These are phyloP conservation scores for Rhabditoides inermis DNA, from an alignment of 2,888 invertebrate species.

Conservation along the genomic window DNA sequence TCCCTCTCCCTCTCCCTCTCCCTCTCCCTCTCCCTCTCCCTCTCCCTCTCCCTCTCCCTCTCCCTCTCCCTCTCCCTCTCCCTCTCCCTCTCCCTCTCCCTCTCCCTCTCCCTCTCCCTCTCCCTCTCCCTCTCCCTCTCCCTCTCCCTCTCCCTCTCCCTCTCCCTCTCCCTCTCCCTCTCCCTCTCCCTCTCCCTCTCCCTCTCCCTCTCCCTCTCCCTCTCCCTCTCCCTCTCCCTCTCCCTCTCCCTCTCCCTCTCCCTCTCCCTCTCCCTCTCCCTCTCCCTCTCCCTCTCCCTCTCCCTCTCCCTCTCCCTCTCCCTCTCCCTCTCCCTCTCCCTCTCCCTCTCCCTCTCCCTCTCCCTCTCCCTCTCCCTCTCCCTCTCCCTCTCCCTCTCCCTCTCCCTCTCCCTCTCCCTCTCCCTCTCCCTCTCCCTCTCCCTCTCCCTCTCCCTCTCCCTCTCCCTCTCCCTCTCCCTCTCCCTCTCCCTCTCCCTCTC, in stretches of 20 bases:
- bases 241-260: no score
- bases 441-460: background rate
- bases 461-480: background rate
- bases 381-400: no score
- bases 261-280: no score
- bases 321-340: no score
- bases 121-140: background rate
- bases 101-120: background rate
- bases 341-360: no score
- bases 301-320: no score
- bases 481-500: slow-evolving; percentile 7
- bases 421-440: background rate
- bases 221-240: no score
- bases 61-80: slow-evolving; percentile 7
- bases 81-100: slow-evolving; percentile 2
- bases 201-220: no score
- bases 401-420: background rate
- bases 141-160: background rate
- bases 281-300: no score
- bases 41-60: background rate
- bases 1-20: background rate
- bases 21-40: background rate
- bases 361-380: no score
- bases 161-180: slow-evolving; percentile 1
- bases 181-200: no score